Conservation (phyloP, 2,113 vertebrate genomes). For the Cyphomyrus plagiostoma region DNA sequence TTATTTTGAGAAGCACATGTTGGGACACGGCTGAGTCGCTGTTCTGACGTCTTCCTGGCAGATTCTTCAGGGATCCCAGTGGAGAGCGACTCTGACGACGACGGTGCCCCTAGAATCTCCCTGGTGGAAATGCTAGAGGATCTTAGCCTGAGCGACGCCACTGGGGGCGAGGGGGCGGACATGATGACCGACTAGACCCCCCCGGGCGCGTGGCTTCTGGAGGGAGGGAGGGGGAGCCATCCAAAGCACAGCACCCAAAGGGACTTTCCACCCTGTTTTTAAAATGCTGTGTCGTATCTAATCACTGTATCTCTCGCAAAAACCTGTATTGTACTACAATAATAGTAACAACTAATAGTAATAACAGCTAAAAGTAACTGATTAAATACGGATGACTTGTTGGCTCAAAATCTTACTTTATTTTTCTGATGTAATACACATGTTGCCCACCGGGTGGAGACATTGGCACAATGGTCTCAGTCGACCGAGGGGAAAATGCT, state of each 20-base stretch:
- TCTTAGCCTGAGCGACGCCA: constrained; percentile 81
- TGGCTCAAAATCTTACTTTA: not conserved
- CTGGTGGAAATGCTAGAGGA: constrained; percentile 93
- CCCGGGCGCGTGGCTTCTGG: not conserved
- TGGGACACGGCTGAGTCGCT: not conserved
- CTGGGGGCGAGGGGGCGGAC: constrained; percentile 79
- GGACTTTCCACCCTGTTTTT: not conserved
- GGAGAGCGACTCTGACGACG: constrained; percentile 91
- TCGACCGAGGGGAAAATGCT: not conserved
- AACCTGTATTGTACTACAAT: not conserved
- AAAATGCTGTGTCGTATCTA: not conserved
- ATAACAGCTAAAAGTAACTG: not conserved
- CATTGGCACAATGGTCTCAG: not conserved
- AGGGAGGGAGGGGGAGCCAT: not conserved
- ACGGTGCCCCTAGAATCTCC: constrained; percentile 80
- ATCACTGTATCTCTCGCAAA: not conserved
- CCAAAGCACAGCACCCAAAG: too few relatives aligned
- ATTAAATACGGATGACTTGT: not conserved
- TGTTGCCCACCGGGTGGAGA: not conserved
- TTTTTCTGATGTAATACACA: not conserved
- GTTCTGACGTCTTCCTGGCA: constrained; percentile 31
- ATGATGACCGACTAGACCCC: constrained; percentile 72
- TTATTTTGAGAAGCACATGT: not conserved
- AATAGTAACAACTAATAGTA: not conserved
- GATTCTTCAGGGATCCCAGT: constrained; percentile 74